Base-by-base conservation (phyloP, 1,140 invertebrate genomes). In the Mactra quadrangularis region DNA sequence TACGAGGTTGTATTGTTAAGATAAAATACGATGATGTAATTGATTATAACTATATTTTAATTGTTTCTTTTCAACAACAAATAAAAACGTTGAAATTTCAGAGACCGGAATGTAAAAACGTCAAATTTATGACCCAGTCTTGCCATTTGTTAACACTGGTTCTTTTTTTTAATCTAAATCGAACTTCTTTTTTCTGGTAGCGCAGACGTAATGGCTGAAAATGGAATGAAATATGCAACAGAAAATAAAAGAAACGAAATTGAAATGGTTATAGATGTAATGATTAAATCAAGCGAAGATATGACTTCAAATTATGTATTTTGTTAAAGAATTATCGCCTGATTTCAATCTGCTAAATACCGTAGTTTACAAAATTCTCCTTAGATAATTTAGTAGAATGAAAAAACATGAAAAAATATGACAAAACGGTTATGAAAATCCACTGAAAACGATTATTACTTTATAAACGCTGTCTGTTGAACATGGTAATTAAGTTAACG, bases 391-490 rank as follows among this genome's bases (percentile, higher is more conserved):
- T 15, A 41, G 38, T 41, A 7, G 38, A 41, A n/a, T n/a, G 38
- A 71, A 25, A 25, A 68, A 79, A 68, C 57, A 52, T 79, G 76
- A 68, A 62, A 79, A 81, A 71, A 81, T 81, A 59, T 52, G 38
- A 15, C 31, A 60, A 50, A 47, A 52, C 13, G 33, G 52, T 81
- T 27, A 81, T 70, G 29, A 31, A 68, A 41, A 78, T 78, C 76
- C 68, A 22, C 15, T 38, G 59, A 66, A 66, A 66, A 66, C 50
- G 6, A 15, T 41, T 41, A 41, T 41, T 41, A 41, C 38, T 41
- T 41, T 78, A 60, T 78, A 78, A 68, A 66, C 76, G 64, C 68
- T 78, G 76, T 78, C 64, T 57, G 53, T 57, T 35, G 33, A 68
- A n/a, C 27, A 7, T 41, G 38, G 38, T 41, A 15, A 41, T 41